A percentile compares a stretch with the other conserved stretches of the same genome.
These are phyloP conservation scores for Peromyscus attwateri DNA, from an alignment of 2,797 vertebrate genomes.

Conservation along the genomic window DNA sequence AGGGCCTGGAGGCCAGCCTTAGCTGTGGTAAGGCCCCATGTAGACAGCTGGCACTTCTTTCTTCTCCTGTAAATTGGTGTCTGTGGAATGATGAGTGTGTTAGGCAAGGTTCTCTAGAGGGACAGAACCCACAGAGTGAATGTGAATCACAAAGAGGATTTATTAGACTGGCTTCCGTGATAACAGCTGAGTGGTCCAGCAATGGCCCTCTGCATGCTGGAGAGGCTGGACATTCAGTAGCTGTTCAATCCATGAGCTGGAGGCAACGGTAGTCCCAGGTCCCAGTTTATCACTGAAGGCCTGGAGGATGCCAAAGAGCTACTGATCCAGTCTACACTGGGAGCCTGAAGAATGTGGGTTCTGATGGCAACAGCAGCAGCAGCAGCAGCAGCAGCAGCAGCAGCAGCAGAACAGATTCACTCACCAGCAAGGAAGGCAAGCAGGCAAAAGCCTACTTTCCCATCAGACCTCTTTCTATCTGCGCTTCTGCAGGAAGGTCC, in stretches of 20 bases:
- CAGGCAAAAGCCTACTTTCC: not conserved
- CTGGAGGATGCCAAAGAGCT: not conserved
- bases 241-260: not conserved
- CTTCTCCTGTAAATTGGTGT: not conserved
- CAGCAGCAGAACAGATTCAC: not conserved
- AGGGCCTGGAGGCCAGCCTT: conserved; percentile 91
- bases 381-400: too few relatives aligned
- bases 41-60: not conserved
- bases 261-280: not conserved
- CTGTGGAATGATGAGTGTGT: not conserved
- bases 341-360: not conserved
- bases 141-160: not conserved
- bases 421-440: not conserved
- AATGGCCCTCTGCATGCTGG: not conserved
- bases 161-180: not conserved
- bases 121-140: not conserved
- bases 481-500: not conserved
- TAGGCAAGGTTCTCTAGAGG: not conserved
- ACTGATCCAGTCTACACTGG: not conserved
- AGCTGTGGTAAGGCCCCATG: conserved; percentile 85
- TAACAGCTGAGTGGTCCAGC: not conserved
- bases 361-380: not conserved
- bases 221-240: not conserved
- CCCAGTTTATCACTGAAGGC: not conserved
- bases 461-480: not conserved